Evolutionary conservation across 2,888 invertebrate genomes (phyloP), one percentile per base, ranked within the genome.

Genomic region (Metellina segmentata): DNA sequence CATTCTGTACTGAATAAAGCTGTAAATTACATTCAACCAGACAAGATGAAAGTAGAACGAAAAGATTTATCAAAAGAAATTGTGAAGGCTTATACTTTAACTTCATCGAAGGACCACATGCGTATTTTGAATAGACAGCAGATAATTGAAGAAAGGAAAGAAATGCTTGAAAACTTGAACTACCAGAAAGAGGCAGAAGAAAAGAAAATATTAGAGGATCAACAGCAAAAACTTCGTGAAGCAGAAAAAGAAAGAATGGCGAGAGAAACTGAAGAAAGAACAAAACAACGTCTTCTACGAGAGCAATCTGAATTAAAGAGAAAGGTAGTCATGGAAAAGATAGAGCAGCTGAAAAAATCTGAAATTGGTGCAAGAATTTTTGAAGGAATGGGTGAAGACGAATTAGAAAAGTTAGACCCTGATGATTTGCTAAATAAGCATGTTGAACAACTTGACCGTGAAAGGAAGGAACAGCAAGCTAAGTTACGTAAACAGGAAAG

Each of bases 81-180:
- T 61, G 94, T 95, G 51, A 94, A 94, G 89, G 94, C 94, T 77
- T 95, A 95, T 93, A 94, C 94, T 75, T 93, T 94, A 91, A 94
- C 94, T 6, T 94, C 94, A 48, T 94, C 94, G 93, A 94, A 97
- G 79, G 99, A 99, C 94, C 99, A 99, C 95, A 97, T 97, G 94
- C 96, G 97, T 88, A 98, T 99, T 94, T 96, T 99, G 94, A 97
- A 97, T 94, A 96, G 99, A 0, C 98, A 98, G 95, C 98, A 98
- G 95, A 98, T 98, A 94, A 99, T 99, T 94, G 99, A 99, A 95
- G 98, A 98, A 94, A 96, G 99, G 87, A 99, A 99, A 95, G 99
- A 99, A 95, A 98, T 98, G 95, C 97, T 99, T 93, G 99, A 99
- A 95, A 96, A 97, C 90, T 96, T 97, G 93, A 97, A 94, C 93